Percentiles rank a stretch among this genome's conserved stretches.
Conservation (phyloP, 2,888 invertebrate genomes). For the Aproaerema taeniolella region DNA sequence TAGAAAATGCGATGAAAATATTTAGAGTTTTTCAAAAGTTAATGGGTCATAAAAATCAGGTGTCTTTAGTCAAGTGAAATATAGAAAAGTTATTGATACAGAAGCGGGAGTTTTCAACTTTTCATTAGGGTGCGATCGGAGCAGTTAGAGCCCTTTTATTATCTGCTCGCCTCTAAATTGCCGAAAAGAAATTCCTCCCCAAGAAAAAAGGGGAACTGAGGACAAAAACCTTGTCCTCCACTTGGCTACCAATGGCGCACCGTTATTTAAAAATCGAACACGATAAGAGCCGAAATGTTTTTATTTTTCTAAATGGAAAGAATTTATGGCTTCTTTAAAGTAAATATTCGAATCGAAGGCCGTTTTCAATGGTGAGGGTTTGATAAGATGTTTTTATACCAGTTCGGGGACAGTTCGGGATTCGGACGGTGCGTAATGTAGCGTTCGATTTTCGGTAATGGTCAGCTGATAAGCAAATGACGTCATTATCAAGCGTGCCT, state of each 20-base stretch:
- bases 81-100: conserved; percentile 60
- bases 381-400: conserved; percentile 72
- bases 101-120: conserved; percentile 67
- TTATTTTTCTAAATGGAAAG: conserved; percentile 70
- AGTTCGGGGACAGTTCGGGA: conserved; percentile 46
- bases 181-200: conserved; percentile 71
- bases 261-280: conserved; percentile 76
- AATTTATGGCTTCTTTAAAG: conserved; percentile 69
- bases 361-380: conserved; percentile 55
- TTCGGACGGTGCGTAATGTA: conserved; percentile 72
- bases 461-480: conserved; percentile 77
- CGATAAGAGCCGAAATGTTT: conserved; percentile 73
- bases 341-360: conserved; percentile 66
- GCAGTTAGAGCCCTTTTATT: conserved; percentile 78
- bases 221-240: conserved; percentile 68
- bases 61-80: background rate
- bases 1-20: no score
- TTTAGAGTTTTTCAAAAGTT: background rate
- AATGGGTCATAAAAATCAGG: background rate
- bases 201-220: conserved; percentile 64
- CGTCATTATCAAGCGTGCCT: conserved; percentile 64
- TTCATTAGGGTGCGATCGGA: conserved; percentile 73
- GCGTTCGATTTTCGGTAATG: conserved; percentile 75
- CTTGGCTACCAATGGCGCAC: conserved; percentile 67
- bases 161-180: conserved; percentile 75